A percentile compares a stretch with the other conserved stretches of the same genome.
phyloP scores from a whole-genome alignment of 2,888 invertebrate species.

The Leptinotarsa peninsularis region DNA sequence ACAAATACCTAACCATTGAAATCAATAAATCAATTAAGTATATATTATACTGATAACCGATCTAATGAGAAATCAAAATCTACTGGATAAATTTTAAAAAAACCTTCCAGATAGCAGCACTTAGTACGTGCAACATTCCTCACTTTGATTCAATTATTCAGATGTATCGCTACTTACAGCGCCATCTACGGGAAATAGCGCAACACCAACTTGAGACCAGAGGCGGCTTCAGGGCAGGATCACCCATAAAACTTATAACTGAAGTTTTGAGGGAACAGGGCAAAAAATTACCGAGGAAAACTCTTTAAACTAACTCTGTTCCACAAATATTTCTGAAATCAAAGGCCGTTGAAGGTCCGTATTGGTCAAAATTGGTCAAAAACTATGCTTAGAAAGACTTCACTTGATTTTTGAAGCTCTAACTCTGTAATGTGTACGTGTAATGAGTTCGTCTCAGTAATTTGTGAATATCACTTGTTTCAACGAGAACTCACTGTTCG shows the following conservation, averaged over 20 bases:
- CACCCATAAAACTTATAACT: no score
- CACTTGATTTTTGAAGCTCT: no score
- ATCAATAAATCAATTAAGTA: slow-evolving; percentile 6
- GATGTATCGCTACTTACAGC: background rate
- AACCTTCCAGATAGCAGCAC: slow-evolving; percentile 2
- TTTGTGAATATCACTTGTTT: no score
- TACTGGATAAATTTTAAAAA: background rate
- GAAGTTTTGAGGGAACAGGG: no score
- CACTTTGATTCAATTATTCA: background rate
- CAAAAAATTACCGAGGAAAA: background rate
- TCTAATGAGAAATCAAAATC: background rate
- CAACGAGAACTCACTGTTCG: no score
- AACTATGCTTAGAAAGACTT: no score
- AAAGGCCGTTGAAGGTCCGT: no score
- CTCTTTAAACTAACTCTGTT: no score
- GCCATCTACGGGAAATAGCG: background rate
- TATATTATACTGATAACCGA: background rate
- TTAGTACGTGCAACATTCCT: background rate
- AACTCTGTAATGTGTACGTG: no score
- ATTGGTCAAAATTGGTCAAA: no score
- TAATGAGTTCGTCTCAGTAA: no score
- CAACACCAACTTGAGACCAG: background rate
- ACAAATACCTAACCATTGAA: background rate
- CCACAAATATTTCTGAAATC: no score
- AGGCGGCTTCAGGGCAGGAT: background rate